Percentiles rank a stretch among this genome's conserved stretches.
These are phyloP conservation scores for Delichon dasypus DNA, from an alignment of 2,797 vertebrate genomes.

Conservation along the genomic window DNA sequence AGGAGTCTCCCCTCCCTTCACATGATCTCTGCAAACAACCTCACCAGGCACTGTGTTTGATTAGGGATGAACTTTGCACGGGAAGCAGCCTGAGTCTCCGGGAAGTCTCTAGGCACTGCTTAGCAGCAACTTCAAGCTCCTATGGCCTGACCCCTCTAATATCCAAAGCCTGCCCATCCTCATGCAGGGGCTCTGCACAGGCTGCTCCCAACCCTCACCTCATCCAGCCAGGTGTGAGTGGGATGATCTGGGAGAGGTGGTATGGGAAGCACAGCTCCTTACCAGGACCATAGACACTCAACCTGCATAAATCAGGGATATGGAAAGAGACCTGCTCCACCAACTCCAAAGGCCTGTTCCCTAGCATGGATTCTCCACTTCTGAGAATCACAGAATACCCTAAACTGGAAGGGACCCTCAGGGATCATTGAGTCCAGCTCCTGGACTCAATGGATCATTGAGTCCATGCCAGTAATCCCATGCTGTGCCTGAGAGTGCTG, in stretches of 20 bases:
- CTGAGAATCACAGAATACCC: background rate
- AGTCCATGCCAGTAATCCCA: background rate
- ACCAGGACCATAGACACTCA: rapidly evolving
- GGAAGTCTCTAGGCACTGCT: background rate
- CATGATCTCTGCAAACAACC: background rate
- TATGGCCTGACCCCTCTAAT: rapidly evolving
- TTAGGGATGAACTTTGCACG: background rate
- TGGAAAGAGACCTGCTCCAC: background rate
- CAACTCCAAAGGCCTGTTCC: background rate
- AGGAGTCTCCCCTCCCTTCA: background rate
- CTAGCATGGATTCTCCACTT: background rate
- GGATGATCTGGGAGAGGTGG: rapidly evolving
- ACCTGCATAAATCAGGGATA: background rate
- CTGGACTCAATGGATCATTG: background rate
- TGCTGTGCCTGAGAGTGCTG: background rate
- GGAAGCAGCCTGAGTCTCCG: background rate
- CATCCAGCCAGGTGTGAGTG: rapidly evolving
- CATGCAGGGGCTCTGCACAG: background rate
- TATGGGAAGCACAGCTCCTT: rapidly evolving
- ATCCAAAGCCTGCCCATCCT: background rate
- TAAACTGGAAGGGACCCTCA: background rate
- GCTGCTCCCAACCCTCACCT: background rate
- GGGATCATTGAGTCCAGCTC: background rate
- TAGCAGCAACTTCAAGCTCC: background rate
- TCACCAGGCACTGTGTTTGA: background rate